Base-by-base conservation (phyloP, 2,888 invertebrate genomes). In the Drosophila niveifrons region DNA sequence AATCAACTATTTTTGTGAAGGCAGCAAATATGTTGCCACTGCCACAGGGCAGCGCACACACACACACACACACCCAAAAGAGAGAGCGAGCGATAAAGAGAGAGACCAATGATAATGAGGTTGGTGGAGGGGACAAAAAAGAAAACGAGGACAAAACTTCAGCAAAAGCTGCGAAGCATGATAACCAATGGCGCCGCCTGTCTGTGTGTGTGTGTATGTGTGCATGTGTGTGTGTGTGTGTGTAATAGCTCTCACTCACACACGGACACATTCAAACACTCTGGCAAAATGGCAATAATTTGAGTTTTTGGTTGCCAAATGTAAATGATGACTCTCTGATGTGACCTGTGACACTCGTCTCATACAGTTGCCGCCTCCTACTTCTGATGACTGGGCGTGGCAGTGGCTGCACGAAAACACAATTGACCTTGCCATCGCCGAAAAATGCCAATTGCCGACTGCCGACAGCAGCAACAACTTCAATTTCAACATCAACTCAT, bases 121-220 rank as follows among this genome's bases (percentile, higher is more conserved):
- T 36, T 36, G 11, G 47, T 61, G 67, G 34, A 67, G 61, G 61
- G 23, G 23, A 23, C 23, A 23, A 23, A 23, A 23, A 23, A 57
- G 67, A 65, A 56, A 76, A 82, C 67, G 72, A 79, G 80, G 80
- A 71, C 78, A 77, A 75, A 82, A 85, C 82, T 85, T 82, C 47
- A 66, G 62, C 56, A 65, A 67, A 58, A 52, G 48, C 75, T 68
- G 70, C 76, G 62, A 74, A 78, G 66, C 83, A 68, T 85, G 82
- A 72, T 75, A 82, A 66, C 82, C 84, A 77, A 73, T 73, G 75
- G 78, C 75, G 80, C 82, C 70, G 31, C 44, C 46, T 56, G 41
- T n/a, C 2, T 48, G 8, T 18, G 8, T 53, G 23, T 28, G 29
- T 58, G 11, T 31, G 10, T 43, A 29, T 31, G 11, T 62, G n/a